Percentiles rank a stretch among this genome's conserved stretches.
Conservation (phyloP, 2,113 vertebrate species). For the Saccopteryx bilineata region DNA sequence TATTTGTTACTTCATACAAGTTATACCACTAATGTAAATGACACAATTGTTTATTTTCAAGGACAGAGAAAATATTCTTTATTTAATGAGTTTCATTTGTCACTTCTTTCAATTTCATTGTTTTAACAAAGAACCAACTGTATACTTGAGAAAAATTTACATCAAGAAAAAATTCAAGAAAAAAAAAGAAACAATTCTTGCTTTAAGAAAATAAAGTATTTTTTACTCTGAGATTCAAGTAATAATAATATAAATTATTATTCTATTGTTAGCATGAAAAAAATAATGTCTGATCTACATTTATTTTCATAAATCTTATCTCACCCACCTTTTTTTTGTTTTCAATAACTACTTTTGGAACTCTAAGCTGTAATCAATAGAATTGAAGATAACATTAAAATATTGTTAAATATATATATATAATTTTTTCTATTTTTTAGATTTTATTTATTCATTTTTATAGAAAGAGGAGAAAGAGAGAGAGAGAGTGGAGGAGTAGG, state of each 20-base stretch:
- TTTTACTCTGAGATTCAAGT: background rate
- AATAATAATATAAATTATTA: background rate
- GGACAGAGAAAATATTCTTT: slow-evolving; percentile 37
- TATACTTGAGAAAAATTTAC: background rate
- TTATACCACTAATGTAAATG: background rate
- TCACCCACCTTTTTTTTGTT: background rate
- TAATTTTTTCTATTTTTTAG: background rate
- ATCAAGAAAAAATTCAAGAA: background rate
- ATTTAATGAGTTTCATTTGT: slow-evolving; percentile 43
- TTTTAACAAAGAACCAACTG: slow-evolving; percentile 23
- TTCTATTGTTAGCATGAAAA: background rate
- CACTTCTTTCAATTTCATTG: background rate
- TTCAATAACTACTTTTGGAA: background rate
- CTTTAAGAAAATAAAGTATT: slow-evolving; percentile 33
- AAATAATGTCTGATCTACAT: background rate
- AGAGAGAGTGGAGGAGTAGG: too few relatives aligned
- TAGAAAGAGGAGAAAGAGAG: too few relatives aligned
- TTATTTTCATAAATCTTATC: background rate
- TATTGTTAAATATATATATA: background rate
- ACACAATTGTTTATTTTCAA: slow-evolving; percentile 41
- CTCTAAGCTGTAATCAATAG: background rate
- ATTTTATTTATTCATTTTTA: too few relatives aligned
- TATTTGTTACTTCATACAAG: slow-evolving; percentile 38
- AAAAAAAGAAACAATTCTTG: slow-evolving; percentile 1
- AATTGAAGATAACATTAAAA: background rate